Evolutionary conservation across 2,888 invertebrate species (phyloP), one percentile per base, ranked within the genome.

Genomic region (Spilarctia lutea): DNA sequence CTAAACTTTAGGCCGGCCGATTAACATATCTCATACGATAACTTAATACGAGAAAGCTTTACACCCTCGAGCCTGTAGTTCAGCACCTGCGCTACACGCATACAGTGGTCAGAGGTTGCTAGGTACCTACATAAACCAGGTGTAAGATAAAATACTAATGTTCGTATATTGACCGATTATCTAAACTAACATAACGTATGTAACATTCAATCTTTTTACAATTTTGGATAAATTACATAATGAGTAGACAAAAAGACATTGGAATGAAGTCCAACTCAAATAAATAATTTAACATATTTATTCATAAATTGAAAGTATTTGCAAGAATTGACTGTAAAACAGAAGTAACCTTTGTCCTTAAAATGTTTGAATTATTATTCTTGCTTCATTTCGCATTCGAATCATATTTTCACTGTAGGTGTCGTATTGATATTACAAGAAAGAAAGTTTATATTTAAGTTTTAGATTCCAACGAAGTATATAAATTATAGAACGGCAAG

Each of bases 11-110:
- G 71, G 66, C 70, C 63, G 56, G 74, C 52, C 68, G 71, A 83
- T 80, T 78, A 77, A 78, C 84, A 79, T 83, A 82, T 80, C 72
- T 83, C 72, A 78, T 82, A 79, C 74, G 75, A 84, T 83, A 83
- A 82, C 75, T 82, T 77, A 82, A 82, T 82, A 82, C 71, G 74
- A 76, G 80, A 78, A 78, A 82, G 82, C 70, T 75, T 83, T 78
- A 77, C 52, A 75, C 76, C 75, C 84, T 74, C 75, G 72, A 24
- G 78, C 72, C 65, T 76, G 80, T 83, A 82, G 84, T 81, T 79
- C 77, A 83, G 77, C 82, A 83, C 82, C 84, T 83, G 82, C 33
- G 84, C 73, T 78, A 75, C 76, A 75, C 76, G 75, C 75, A 75
- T 82, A 68, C 63, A 66, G 76, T 73, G 82, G 82, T 82, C 76